Evolutionary conservation across 2,888 invertebrate genomes (phyloP).

Genomic region (Osedax fenrisi): DNA sequence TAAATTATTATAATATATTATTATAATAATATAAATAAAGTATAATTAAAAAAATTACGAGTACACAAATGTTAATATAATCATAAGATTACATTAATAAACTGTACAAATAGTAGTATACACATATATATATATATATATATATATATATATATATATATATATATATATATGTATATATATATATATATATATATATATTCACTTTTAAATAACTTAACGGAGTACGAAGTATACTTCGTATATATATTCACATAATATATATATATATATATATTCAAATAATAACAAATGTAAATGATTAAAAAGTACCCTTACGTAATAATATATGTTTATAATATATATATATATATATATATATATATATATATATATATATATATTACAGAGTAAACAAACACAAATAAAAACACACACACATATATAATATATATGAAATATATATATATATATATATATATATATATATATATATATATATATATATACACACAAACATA

Average conservation of each 20-base stretch:
- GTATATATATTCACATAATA: too few relatives aligned
- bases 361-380: not conserved
- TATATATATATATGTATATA: slow-evolving; percentile 2
- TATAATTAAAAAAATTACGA: too few relatives aligned
- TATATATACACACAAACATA: too few relatives aligned
- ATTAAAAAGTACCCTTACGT: not conserved
- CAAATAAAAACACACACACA: too few relatives aligned
- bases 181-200: not conserved
- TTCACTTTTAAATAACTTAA: not conserved
- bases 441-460: too few relatives aligned
- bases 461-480: too few relatives aligned
- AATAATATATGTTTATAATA: not conserved
- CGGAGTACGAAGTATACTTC: not conserved
- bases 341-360: not conserved
- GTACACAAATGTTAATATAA: not conserved
- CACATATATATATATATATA: not conserved
- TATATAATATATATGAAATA: too few relatives aligned
- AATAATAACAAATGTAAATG: not conserved
- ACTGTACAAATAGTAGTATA: not conserved
- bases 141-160: slow-evolving; percentile 2
- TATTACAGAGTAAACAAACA: too few relatives aligned
- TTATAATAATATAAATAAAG: too few relatives aligned
- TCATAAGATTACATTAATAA: not conserved
- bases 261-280: not conserved
- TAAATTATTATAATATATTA: too few relatives aligned